Base-by-base conservation (phyloP, 2,888 invertebrate species). In the Cephus nigrinus region DNA sequence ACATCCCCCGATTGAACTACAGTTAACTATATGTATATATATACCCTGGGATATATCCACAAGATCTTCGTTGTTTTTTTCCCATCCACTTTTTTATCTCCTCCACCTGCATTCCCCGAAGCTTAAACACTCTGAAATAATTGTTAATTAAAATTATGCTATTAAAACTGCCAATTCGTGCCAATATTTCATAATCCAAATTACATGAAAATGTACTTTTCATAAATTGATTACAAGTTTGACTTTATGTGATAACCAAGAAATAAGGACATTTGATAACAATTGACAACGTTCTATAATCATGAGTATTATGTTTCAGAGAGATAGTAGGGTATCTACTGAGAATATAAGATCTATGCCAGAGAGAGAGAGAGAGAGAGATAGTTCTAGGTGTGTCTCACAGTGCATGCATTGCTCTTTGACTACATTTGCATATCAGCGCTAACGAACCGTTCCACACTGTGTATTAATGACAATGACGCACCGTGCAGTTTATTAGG, bases 1-100 rank as follows among this genome's bases (percentile, higher is more conserved):
- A 40, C 40, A 23, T 23, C 9, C 55, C 55, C 15, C 9, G 23
- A 9, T 23, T 23, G 9, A 69, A 55, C 73, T 68, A 68, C 76
- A 73, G 76, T 69, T 35, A 36, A 71, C 68, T 40, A 68, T 76
- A 36, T 32, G 71, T 36, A 75, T 75, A 33, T 23, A 12, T 31
- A 76, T 15, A 36, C 30, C 9, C 55, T 55, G 9, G 5, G 23
- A 55, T 55, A 55, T 23, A 55, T 55, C 55, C 23, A 55, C 23
- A 55, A 55, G 55, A 55, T 55, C 23, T 23, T 23, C 9, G 15
- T 55, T 33, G n/a, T n/a, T 68, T n/a, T 5, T 69, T 23, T 12
- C 12, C 35, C 12, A 12, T 12, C 12, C 78, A 55, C 55, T 55
- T 9, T 55, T 23, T 23, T 55, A 55, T 55, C 23, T 55, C 55